Conservation (phyloP, 1,140 invertebrate genomes). For the Pseudomyrmex concolor region DNA sequence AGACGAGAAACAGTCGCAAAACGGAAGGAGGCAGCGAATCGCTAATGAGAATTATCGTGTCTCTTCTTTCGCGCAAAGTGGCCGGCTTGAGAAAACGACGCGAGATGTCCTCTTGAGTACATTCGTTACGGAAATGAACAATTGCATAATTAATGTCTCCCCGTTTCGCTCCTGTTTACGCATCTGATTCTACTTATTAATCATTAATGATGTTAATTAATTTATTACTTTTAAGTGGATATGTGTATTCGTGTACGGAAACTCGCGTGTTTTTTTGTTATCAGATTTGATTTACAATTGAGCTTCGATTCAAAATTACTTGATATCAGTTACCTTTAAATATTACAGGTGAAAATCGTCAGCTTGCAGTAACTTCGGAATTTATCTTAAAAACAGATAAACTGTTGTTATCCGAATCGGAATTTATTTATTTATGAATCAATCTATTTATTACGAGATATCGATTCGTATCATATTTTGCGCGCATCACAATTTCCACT, state of each 20-base stretch:
- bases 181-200: too few relatives aligned
- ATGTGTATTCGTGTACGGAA: neutral
- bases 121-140: neutral
- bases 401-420: too few relatives aligned
- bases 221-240: neutral
- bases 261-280: neutral
- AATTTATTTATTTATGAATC: neutral
- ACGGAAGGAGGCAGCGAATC: neutral
- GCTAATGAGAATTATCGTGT: conserved; percentile 43
- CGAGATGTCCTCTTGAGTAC: neutral
- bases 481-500: neutral
- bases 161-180: neutral
- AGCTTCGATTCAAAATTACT: neutral
- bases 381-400: too few relatives aligned
- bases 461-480: too few relatives aligned
- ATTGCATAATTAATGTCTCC: neutral
- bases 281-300: neutral
- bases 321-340: too few relatives aligned
- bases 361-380: too few relatives aligned
- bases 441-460: too few relatives aligned
- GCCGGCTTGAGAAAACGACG: neutral
- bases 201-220: neutral
- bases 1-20: conserved; percentile 17
- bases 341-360: too few relatives aligned
- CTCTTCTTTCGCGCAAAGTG: conserved; percentile 17